Percentiles rank a stretch among this genome's conserved stretches.
These are phyloP conservation scores for Austrofundulus limnaeus DNA, from an alignment of 2,113 vertebrate species.

Conservation along the genomic window DNA sequence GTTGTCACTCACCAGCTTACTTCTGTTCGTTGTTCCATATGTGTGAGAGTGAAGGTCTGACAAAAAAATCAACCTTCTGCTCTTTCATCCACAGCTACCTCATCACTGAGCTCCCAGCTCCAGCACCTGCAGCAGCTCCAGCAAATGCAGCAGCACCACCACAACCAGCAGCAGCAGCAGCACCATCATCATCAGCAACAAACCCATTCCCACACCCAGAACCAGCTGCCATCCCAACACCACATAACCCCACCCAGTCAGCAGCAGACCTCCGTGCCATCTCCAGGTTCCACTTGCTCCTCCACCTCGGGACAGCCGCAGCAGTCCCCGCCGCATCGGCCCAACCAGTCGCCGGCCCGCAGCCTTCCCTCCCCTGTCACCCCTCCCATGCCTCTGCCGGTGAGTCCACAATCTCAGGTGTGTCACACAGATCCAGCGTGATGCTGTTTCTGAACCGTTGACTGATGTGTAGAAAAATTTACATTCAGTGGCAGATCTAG, in stretches of 20 bases:
- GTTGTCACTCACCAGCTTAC: slow-evolving; percentile 4
- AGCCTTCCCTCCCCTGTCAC: slow-evolving; percentile 92
- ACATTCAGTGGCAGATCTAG: no score
- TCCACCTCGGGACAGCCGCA: slow-evolving; percentile 82
- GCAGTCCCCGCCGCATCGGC: slow-evolving; percentile 85
- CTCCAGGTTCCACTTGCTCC: slow-evolving; percentile 79
- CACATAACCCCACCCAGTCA: slow-evolving; percentile 83
- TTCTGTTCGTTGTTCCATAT: slow-evolving; percentile 2
- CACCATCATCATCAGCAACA: slow-evolving; percentile 83
- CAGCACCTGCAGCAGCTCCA: slow-evolving; percentile 98
- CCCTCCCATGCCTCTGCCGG: slow-evolving; percentile 90
- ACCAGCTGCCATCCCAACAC: slow-evolving; percentile 75
- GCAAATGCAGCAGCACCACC: slow-evolving; percentile 90
- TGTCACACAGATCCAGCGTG: background rate
- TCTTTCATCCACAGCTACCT: slow-evolving; percentile 89
- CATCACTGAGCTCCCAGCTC: slow-evolving; percentile 97
- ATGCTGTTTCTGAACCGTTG: background rate
- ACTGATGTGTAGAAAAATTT: no score
- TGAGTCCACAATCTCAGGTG: slow-evolving; percentile 62
- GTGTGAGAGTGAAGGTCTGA: slow-evolving; percentile 4
- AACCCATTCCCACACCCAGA: slow-evolving; percentile 71
- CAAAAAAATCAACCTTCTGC: slow-evolving; percentile 9
- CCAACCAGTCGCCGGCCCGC: slow-evolving; percentile 90
- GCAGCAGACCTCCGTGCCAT: slow-evolving; percentile 72
- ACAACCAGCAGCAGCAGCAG: slow-evolving; percentile 92